Evolutionary conservation across 2,797 vertebrate genomes (phyloP), one percentile per base, ranked within the genome.

Genomic region (Podarcis lilfordi): DNA sequence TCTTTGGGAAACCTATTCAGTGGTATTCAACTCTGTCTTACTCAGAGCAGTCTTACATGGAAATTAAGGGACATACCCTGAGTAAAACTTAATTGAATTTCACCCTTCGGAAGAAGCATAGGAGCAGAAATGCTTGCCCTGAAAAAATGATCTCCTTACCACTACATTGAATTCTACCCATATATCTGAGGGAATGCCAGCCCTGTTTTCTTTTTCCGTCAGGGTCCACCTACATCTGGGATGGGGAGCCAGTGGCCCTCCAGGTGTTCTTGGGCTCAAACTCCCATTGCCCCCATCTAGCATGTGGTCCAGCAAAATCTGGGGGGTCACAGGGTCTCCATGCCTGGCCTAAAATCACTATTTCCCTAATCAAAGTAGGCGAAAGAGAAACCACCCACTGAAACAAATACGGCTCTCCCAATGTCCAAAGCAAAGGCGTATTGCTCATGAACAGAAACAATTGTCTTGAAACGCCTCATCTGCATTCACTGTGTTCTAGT

Each of bases 401-500:
- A 77, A 88, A 0, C 37, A 80, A 40, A 81, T 59, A 0, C 29
- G 21, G 0, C 1, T 71, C n/a, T 23, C 4, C 71, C 81, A 71
- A 61, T 50, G 10, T 0, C 0, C 32, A 2, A 1, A 35, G 23
- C 25, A 3, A 0, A 4, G 15, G 61, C 0, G 5, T 86, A 3
- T 72, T 45, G 0, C 27, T 59, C 0, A 4, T 55, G 10, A 84
- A 59, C 45, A 74, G n/a, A 37, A 21, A 5, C 29, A 23, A 1
- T 71, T 83, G 23, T 86, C 5, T 1, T 55, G 68, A 85, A 81
- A 88, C 88, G 84, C 66, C 69, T 85, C 69, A 3, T 27, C 75
- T 78, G 69, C 29, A 11, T 21, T 69, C 66, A 83, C 19, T 50
- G 45, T 55, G 27, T 83, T 45, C 29, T 21, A 83, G 19, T 32